Evolutionary conservation across 2,797 vertebrate genomes (phyloP).

Genomic region (Myiothlypis chrysogaster): DNA sequence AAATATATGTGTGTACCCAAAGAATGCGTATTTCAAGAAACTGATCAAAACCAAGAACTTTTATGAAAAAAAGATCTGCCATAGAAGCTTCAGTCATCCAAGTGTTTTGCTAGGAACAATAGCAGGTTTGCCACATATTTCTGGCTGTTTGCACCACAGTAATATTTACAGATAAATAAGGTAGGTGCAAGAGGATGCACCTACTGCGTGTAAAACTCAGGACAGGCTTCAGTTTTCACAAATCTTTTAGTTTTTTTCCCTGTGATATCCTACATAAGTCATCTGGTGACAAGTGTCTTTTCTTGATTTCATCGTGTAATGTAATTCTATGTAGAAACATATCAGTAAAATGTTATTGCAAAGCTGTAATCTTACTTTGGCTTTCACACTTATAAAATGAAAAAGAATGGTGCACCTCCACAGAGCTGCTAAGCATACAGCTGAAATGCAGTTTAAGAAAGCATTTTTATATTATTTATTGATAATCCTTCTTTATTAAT

Average conservation of each 20-base stretch:
- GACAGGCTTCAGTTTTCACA: background rate
- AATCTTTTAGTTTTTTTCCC: background rate
- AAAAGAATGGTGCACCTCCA: background rate
- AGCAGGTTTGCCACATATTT: background rate
- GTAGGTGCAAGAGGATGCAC: background rate
- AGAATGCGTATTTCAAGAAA: background rate
- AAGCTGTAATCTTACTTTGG: background rate
- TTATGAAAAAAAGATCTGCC: background rate
- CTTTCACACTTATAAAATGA: background rate
- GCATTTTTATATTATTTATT: background rate
- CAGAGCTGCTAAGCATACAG: background rate
- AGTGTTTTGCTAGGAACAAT: background rate
- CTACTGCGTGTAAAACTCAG: background rate
- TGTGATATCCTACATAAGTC: background rate
- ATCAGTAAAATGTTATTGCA: background rate
- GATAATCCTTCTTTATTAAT: background rate
- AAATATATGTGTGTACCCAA: background rate
- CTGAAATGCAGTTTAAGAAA: background rate
- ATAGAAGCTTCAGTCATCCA: background rate
- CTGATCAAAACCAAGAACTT: background rate
- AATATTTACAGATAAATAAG: background rate
- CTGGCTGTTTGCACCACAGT: background rate
- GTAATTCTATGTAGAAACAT: background rate
- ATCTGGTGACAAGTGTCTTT: background rate
- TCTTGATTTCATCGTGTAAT: background rate